Percentiles rank a stretch among this genome's conserved stretches.
Evolutionary conservation across 2,888 invertebrate genomes (phyloP).

Genomic region (Pyrocoelia pectoralis): DNA sequence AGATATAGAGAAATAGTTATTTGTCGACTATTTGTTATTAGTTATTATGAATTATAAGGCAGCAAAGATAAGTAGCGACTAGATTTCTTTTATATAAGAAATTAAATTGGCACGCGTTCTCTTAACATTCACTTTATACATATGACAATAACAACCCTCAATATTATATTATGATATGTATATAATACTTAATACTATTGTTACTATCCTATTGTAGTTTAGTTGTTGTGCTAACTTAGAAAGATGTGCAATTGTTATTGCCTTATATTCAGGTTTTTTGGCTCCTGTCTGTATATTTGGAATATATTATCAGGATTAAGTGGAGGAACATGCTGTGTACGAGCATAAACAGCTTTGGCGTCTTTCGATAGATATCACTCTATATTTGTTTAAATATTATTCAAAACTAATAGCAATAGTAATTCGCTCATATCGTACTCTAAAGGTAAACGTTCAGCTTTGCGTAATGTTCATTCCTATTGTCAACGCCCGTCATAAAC

Average conservation of each 20-base stretch:
- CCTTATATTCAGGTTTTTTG: too few species aligned
- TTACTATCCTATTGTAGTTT: neutral
- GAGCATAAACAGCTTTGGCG: too few species aligned
- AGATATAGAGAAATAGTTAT: constrained; percentile 51
- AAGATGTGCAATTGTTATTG: neutral
- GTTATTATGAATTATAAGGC: constrained; percentile 56
- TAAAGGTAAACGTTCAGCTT: too few species aligned
- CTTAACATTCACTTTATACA: constrained; percentile 19
- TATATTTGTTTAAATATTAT: neutral
- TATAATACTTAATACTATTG: constrained; percentile 1
- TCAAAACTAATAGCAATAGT: too few species aligned
- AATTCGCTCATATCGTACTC: too few species aligned
- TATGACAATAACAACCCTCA: neutral
- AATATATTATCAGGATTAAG: neutral
- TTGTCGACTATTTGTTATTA: constrained; percentile 52
- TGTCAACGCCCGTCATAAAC: too few species aligned
- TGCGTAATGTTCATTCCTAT: too few species aligned
- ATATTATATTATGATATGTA: constrained; percentile 4
- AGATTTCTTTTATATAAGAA: constrained; percentile 38
- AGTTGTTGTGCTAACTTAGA: neutral
- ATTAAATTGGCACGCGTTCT: constrained; percentile 27
- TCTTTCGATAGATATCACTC: too few species aligned
- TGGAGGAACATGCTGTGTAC: neutral
- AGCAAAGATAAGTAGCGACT: constrained; percentile 56
- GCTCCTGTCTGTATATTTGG: too few species aligned